Evolutionary conservation across 2,888 invertebrate genomes (phyloP), one percentile per base, ranked within the genome.

Genomic region (Eustalomyia histrio): DNA sequence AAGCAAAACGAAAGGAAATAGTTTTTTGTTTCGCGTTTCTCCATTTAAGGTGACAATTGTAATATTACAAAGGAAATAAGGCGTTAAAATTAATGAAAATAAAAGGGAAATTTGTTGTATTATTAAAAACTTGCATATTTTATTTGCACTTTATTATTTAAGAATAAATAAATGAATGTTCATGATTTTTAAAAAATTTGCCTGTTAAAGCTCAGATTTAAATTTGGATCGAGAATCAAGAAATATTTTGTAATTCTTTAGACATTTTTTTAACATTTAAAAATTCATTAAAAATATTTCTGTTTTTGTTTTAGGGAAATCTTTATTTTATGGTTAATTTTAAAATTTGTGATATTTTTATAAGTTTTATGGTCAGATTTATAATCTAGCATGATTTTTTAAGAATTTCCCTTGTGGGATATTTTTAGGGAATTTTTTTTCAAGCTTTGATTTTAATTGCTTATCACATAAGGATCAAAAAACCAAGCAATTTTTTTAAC

Each of bases 1-100:
- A 74, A 71, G 78, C 81, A 57, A 57, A 81, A 81, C 81, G 74
- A 78, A 78, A 81, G 81, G 81, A 81, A 81, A 81, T 81, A 65
- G 35, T 50, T 33, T 69, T 50, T 47, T 29, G 7, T 29, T 35
- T 33, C 18, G 18, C 8, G 12, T 68, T 39, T 57, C 50, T 58
- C 24, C 14, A 12, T 16, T 68, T 64, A 47, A 73, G 73, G 78
- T 81, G 81, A 81, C 81, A 80, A 76, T 67, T 75, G 74, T 63
- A 43, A 24, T 52, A 35, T 39, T 43, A 71, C 53, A 68, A 73
- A 64, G 76, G 60, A 80, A 67, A 76, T 72, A 53, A 72, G 50
- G 55, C 71, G 50, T 76, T 53, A 60, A 65, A 61, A 58, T 50
- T 63, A 64, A 79, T 53, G 47, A 52, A 61, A 79, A 18, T 24